These are phyloP conservation scores for Chaetodon auriga DNA, from an alignment of 2,113 vertebrate species.

Conservation along the genomic window DNA sequence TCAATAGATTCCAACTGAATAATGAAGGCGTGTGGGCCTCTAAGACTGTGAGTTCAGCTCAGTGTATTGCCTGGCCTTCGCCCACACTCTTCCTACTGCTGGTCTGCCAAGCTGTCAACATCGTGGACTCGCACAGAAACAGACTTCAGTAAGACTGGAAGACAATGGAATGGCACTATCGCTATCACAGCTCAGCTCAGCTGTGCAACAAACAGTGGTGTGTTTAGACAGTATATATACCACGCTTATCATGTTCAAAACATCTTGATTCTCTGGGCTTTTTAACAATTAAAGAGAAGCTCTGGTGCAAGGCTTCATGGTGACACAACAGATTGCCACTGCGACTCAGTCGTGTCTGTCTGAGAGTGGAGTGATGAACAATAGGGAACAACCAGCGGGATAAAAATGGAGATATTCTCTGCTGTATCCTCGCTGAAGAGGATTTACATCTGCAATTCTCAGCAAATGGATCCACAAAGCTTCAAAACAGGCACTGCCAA, in stretches of 20 bases:
- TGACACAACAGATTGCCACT: conserved; percentile 51
- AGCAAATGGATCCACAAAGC: conserved; percentile 39
- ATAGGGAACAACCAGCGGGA: conserved; percentile 37
- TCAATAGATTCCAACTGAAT: conserved; percentile 84
- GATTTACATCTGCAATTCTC: conserved; percentile 36
- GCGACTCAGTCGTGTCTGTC: background rate
- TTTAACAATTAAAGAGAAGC: conserved; percentile 42
- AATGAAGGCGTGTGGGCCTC: conserved; percentile 80
- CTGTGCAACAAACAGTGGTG: conserved; percentile 26
- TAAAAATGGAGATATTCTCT: conserved; percentile 50
- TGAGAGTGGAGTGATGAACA: conserved; percentile 40
- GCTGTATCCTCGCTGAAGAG: conserved; percentile 22
- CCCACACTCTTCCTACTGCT: conserved; percentile 77
- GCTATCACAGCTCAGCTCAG: conserved; percentile 27
- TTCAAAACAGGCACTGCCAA: conserved; percentile 9
- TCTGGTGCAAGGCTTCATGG: conserved; percentile 24
- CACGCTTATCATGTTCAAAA: conserved; percentile 27
- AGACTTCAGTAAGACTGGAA: conserved; percentile 43
- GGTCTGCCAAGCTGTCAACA: conserved; percentile 76
- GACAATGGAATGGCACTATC: conserved; percentile 62
- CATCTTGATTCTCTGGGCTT: conserved; percentile 32
- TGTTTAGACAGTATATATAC: conserved; percentile 21
- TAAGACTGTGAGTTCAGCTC: conserved; percentile 72
- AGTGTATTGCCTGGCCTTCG: conserved; percentile 77
- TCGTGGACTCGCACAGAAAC: conserved; percentile 56